Evolutionary conservation across 2,113 vertebrate species (phyloP), one percentile per base, ranked within the genome.

Genomic region (Numida meleagris): DNA sequence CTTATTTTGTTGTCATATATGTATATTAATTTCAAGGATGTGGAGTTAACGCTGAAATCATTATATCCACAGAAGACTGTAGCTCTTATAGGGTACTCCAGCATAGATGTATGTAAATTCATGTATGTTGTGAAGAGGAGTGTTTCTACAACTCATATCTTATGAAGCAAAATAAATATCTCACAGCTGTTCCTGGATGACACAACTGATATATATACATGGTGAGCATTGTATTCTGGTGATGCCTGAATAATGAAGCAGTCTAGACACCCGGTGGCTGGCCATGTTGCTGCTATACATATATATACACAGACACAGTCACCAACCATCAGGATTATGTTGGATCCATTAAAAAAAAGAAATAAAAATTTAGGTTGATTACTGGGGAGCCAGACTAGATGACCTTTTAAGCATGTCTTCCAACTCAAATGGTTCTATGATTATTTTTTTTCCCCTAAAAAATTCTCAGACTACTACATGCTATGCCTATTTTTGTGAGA

Each of bases 401-500:
- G 27, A 53, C 27, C 51, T 31, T 31, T 50, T 25, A 50, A 24
- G 23, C 6, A 23, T 25, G 13, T 50, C 48, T 50, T 53, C 51
- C 29, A 53, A 16, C 51, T 53, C 51, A 53, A 53, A 53, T 53
- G 51, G 31, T 53, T 53, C 51, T 53, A 10, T 31, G 27, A 53
- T 53, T 53, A 83, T 72, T 91, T 62, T 36, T 38, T 42, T 65
- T 43, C 15, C 38, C 29, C 34, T 38, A 24, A 77, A 87, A 88
- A 89, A 87, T 72, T 68, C 38, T 17, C 10, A 70, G 13, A 25
- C 50, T 93, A 25, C 50, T 93, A 86, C 70, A 63, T 82, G 12
- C 14, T 74, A 14, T 20, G 15, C 33, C 50, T 77, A 14, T 83
- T 93, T 94, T 71, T 73, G 58, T 82, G 29, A 82, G 62, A 97